These are phyloP conservation scores for Caenorhabditis inopinata DNA, from an alignment of 1,140 invertebrate genomes.

Conservation along the genomic window DNA sequence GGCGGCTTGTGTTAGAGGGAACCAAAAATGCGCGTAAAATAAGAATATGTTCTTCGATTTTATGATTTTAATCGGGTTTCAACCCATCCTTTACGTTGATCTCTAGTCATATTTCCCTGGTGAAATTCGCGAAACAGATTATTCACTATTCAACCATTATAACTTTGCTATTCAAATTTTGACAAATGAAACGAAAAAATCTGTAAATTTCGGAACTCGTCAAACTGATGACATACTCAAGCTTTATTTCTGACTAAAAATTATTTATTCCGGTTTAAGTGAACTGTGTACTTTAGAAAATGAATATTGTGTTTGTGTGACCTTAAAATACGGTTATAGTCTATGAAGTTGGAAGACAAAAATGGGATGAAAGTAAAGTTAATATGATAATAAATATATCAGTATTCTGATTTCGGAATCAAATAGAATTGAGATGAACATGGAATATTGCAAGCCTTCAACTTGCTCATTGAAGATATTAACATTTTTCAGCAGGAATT, in stretches of 20 bases:
- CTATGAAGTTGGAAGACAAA: neutral
- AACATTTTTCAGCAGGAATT: neutral
- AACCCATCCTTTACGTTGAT: neutral
- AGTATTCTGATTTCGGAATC: neutral
- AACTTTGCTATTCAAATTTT: conserved; percentile 14
- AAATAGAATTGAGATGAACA: neutral
- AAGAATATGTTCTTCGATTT: conserved; percentile 14
- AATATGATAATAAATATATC: neutral
- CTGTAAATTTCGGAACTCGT: neutral
- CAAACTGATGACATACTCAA: neutral
- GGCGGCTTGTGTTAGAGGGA: neutral
- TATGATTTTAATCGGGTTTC: conserved; percentile 23
- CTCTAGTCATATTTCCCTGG: conserved; percentile 11
- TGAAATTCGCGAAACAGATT: conserved; percentile 28
- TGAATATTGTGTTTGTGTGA: no score
- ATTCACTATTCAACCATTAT: neutral
- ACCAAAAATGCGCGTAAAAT: conserved; percentile 20
- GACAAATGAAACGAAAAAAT: neutral
- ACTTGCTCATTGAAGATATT: conserved; percentile 23
- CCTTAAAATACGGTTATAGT: neutral
- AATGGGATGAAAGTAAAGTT: neutral
- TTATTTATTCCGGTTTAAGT: neutral
- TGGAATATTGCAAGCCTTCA: neutral
- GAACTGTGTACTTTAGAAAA: neutral
- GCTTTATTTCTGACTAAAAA: conserved; percentile 12